A percentile compares a stretch with the other conserved stretches of the same genome.
Evolutionary conservation across 2,113 vertebrate genomes (phyloP).

Genomic region (Ardeotis arabs): DNA sequence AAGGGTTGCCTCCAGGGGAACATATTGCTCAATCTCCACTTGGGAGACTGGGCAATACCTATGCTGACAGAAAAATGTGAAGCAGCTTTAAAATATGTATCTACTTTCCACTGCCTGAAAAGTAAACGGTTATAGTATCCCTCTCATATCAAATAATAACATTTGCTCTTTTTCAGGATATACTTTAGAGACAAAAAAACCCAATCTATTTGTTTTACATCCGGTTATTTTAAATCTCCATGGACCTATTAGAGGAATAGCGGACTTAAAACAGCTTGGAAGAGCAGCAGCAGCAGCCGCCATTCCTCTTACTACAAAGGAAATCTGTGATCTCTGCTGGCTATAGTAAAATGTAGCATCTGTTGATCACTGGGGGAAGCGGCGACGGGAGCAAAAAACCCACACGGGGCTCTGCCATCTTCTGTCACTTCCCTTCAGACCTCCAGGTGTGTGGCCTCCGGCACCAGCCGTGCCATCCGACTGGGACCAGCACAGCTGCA

Average conservation of each 20-base stretch:
- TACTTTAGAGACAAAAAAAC: background rate
- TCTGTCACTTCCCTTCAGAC: conserved; percentile 12
- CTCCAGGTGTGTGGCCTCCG: background rate
- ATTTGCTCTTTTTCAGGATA: conserved; percentile 19
- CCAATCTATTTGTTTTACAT: background rate
- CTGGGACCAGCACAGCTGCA: conserved; percentile 48
- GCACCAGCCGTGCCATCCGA: background rate
- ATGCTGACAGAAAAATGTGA: background rate
- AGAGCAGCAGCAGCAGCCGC: conserved; percentile 35
- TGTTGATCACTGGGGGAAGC: conserved; percentile 61
- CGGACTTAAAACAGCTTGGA: conserved; percentile 35
- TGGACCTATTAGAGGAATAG: background rate
- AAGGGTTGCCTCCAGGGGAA: background rate
- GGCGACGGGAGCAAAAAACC: background rate
- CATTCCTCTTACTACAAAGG: conserved; percentile 68
- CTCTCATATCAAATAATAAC: background rate
- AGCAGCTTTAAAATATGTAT: conserved; percentile 20
- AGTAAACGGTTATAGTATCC: background rate
- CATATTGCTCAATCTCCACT: background rate
- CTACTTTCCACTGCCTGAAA: conserved; percentile 15
- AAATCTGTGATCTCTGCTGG: conserved; percentile 62
- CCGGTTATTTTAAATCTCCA: background rate
- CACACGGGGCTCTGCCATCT: background rate
- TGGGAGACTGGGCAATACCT: background rate
- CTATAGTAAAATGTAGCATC: conserved; percentile 67